These are phyloP conservation scores for Gallinago solitaria DNA, from an alignment of 2,797 vertebrate genomes.

Conservation along the genomic window DNA sequence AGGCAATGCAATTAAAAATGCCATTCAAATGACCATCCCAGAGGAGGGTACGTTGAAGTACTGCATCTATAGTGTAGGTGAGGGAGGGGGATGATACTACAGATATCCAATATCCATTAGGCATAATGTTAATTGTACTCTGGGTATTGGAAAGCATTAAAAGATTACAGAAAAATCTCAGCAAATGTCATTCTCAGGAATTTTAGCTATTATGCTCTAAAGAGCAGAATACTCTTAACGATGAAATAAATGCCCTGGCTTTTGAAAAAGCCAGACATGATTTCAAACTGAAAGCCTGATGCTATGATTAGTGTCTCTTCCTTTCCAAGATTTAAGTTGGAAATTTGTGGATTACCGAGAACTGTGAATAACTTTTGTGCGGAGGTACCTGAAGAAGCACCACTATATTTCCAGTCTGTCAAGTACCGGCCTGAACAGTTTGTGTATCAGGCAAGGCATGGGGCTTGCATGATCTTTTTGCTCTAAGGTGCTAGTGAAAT, in stretches of 20 bases:
- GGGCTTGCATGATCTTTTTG: not conserved
- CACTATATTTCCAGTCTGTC: not conserved
- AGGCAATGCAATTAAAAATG: slow-evolving; percentile 47
- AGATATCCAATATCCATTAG: slow-evolving; percentile 56
- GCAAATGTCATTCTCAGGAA: slow-evolving; percentile 50
- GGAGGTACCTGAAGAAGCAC: not conserved
- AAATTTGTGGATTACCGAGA: not conserved
- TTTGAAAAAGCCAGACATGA: not conserved
- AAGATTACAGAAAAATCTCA: slow-evolving; percentile 45
- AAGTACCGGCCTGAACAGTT: not conserved
- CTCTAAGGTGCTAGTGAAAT: not conserved
- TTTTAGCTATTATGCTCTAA: slow-evolving; percentile 43
- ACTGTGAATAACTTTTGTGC: not conserved
- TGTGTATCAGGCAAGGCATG: not conserved
- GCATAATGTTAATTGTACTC: slow-evolving; percentile 52
- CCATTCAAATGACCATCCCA: slow-evolving; percentile 42
- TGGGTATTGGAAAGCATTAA: slow-evolving; percentile 57
- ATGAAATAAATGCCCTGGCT: not conserved
- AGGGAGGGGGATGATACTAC: slow-evolving; percentile 6
- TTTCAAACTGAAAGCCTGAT: not conserved
- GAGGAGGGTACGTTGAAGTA: slow-evolving; percentile 27
- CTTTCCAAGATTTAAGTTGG: not conserved
- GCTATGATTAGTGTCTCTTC: not conserved
- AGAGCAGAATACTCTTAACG: not conserved
- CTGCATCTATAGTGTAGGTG: slow-evolving; percentile 6